Evolutionary conservation across 2,113 vertebrate species (phyloP).

Genomic region (Petroica traversi): DNA sequence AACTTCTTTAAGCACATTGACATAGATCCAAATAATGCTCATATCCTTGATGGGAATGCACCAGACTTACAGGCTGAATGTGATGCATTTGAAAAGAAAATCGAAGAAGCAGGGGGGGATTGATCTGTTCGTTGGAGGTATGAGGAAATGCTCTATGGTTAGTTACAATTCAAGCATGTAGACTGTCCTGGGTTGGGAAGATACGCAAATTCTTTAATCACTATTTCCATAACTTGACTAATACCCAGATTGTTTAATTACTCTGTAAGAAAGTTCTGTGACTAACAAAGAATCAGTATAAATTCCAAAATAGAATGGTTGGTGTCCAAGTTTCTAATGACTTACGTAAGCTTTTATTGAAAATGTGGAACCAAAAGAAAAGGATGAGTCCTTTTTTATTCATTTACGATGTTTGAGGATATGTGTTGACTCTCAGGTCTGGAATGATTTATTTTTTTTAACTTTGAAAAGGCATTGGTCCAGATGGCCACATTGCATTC

Average conservation of each 20-base stretch:
- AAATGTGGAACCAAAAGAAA: not conserved
- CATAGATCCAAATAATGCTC: slow-evolving; percentile 82
- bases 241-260: not conserved
- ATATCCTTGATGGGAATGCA: slow-evolving; percentile 84
- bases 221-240: not conserved
- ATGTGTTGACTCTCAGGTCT: not conserved
- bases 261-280: not conserved
- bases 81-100: slow-evolving; percentile 83
- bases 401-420: not conserved
- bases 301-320: not conserved
- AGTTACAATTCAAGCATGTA: not conserved
- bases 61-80: slow-evolving; percentile 80
- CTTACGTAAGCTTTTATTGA: not conserved
- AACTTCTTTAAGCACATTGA: slow-evolving; percentile 86
- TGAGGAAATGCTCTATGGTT: not conserved
- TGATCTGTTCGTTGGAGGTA: slow-evolving; percentile 85
- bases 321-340: slow-evolving; percentile 22
- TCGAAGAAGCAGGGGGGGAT: slow-evolving; percentile 82
- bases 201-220: not conserved
- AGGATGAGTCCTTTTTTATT: not conserved
- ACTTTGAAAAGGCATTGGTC: slow-evolving; percentile 82
- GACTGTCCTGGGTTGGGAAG: no score
- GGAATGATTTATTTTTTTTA: slow-evolving; percentile 45
- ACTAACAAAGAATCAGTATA: not conserved
- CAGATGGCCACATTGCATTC: slow-evolving; percentile 86